Evolutionary conservation across 2,888 invertebrate species (phyloP), one percentile per base, ranked within the genome.

Genomic region (Ptilodon capucinus): DNA sequence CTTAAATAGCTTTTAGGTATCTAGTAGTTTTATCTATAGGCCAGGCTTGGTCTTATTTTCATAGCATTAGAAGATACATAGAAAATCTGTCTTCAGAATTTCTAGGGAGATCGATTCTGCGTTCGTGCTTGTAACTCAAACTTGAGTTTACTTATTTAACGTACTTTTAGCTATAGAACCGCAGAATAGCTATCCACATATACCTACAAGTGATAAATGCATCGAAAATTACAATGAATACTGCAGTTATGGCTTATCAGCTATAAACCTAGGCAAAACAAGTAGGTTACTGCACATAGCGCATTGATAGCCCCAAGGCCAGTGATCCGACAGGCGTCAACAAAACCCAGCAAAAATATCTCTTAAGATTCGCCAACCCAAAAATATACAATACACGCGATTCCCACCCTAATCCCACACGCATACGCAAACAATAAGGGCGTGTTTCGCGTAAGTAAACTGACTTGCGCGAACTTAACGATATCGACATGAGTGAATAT

Each of bases 301-400:
- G 4, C n/a, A 19, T 4, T 74, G 74, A 76, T 76, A 76, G 59
- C 66, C 54, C 71, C 81, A 81, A 84, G 83, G 82, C 78, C 81
- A 78, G 65, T 64, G 74, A 70, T 70, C 68, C 51, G 56, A 64
- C 70, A 78, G 71, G 71, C 69, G 57, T 67, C 41, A 51, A 60
- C 76, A 78, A 79, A 71, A 40, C 58, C 52, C 61, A 71, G 76
- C 76, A 71, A 81, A 82, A 79, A 80, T 79, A 80, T 72, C 72
- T 68, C 64, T 53, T 66, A 61, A 76, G 79, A 83, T 86, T 82
- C 81, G 77, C 82, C 80, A 83, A 83, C 83, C 81, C 79, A 80
- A 81, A 81, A 79, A 71, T 63, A 54, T 50, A 44, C 46, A 50
- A 41, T 41, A 55, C 72, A 76, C 41, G 66, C 77, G 54, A 81